Evolutionary conservation across 92 coral and sea anemone species (phyloP), one percentile per base, ranked within the genome.

Genomic region (Bergia sp.): DNA sequence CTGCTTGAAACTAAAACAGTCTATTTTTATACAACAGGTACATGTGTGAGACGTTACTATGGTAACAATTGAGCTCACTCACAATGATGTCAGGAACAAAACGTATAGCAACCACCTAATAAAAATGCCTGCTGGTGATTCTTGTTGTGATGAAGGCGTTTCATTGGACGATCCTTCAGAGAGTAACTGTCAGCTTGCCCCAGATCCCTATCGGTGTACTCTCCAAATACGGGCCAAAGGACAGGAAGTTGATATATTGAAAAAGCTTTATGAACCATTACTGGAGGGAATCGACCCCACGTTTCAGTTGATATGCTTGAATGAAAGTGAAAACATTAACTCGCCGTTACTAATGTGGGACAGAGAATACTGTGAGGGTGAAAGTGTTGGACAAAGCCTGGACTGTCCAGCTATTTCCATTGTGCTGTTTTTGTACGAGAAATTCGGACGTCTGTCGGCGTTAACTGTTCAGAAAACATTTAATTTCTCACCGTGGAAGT

Each of bases 231-330:
- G 88, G 44, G 89, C 93, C 10, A 91, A 43, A 38, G 8, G 20
- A 38, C 92, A 88, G 3, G 94, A 91, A 87, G 91, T 88, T 0
- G 88, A 79, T 82, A 86, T 78, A 76, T 82, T 95, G 36, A 93
- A 93, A 82, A 92, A 80, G 39, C 90, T 90, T 38, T 92, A 82
- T 76, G 74, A 88, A 7, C 98, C 98, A 10, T 67, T 95, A 11
- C 82, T 95, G 67, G 98, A 95, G 44, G 98, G 98, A 37, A 84
- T 95, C 49, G 98, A 95, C 47, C 98, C 98, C 16, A 95, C 98
- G 1, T 95, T 95, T 80, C 98, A 95, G 85, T 93, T 95, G 37
- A 90, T 95, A 66, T 38, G 86, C n/a, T 41, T 95, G 42, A 79
- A 82, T 20, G 96, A 95, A 80, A 83, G 93, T 37, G 93, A 89